Percentiles rank a stretch among this genome's conserved stretches.
Evolutionary conservation across 2,113 vertebrate species (phyloP).

Genomic region (Spizaetus ornatus): DNA sequence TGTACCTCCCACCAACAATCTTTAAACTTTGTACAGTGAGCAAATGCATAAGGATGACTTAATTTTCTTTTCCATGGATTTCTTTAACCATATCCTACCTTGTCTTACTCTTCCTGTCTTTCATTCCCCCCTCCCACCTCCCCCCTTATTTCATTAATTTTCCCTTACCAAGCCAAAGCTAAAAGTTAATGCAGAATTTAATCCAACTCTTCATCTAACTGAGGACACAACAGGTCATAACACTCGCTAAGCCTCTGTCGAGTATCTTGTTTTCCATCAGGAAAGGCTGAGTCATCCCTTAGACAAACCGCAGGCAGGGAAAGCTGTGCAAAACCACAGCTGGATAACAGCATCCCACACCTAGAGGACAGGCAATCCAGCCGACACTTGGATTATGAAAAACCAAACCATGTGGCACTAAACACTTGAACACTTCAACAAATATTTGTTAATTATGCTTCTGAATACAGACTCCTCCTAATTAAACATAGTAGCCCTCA

Average conservation of each 20-base stretch:
- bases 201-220: not conserved
- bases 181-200: not conserved
- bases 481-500: not conserved
- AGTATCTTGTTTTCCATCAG: not conserved
- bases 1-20: not conserved
- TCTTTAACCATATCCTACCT: not conserved
- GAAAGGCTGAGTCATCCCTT: not conserved
- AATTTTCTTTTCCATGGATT: not conserved
- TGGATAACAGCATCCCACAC: not conserved
- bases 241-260: accelerated
- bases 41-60: not conserved
- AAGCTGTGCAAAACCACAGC: not conserved
- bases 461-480: not conserved
- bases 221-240: not conserved
- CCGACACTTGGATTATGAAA: accelerated
- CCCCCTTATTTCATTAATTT: not conserved
- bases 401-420: not conserved
- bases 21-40: not conserved
- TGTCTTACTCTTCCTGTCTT: not conserved
- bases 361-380: not conserved
- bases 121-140: not conserved
- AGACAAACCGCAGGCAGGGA: not conserved
- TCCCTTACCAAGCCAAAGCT: not conserved
- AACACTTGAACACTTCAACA: not conserved
- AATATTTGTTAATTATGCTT: not conserved